Conservation (phyloP, 2,113 vertebrate species). For the Daboia siamensis region DNA sequence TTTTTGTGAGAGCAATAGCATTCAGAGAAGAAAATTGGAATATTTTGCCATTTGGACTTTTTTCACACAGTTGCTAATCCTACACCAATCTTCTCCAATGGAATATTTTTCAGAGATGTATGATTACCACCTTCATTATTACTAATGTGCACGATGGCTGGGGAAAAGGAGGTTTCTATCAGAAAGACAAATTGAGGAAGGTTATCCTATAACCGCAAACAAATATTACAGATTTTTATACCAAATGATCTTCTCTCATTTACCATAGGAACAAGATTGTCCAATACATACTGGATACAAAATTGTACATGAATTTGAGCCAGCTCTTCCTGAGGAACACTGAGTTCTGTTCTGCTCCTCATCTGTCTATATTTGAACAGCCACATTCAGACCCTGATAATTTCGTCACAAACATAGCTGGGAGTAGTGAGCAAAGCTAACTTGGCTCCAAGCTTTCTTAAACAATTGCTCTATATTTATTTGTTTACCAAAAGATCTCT, state of each 20-base stretch:
- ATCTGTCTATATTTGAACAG: slow-evolving; percentile 13
- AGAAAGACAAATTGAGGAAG: background rate
- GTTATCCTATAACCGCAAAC: background rate
- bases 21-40: background rate
- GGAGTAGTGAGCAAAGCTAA: background rate
- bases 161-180: background rate
- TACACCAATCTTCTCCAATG: background rate
- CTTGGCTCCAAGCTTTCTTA: background rate
- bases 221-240: background rate
- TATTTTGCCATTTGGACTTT: background rate
- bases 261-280: background rate
- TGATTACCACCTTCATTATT: background rate
- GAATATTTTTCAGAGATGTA: background rate
- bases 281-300: background rate
- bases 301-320: background rate
- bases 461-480: background rate
- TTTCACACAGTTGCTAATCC: background rate
- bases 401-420: background rate
- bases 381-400: slow-evolving; percentile 9
- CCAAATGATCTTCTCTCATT: background rate
- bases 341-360: background rate
- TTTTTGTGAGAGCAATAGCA: background rate
- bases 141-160: background rate
- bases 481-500: background rate
- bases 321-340: background rate